Base-by-base conservation (phyloP, 2,113 vertebrate genomes). In the Phodopus roborovskii region DNA sequence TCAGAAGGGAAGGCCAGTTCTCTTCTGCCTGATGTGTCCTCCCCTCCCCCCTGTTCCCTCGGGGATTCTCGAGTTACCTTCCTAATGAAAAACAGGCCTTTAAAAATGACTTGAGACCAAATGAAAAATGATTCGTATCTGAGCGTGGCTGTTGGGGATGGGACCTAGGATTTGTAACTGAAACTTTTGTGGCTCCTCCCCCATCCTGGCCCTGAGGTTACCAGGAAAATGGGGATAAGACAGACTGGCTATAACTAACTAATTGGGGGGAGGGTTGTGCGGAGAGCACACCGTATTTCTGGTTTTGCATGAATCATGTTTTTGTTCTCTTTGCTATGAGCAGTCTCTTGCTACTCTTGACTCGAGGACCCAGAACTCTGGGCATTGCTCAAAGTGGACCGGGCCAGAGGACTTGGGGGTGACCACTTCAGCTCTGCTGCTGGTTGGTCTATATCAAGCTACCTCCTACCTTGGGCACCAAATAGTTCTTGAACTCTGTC, bases 11-110 rank as follows among this genome's bases (percentile, higher is more conserved):
- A 88, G 78, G 79, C 79, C 36, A 73, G 22, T 85, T 75, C 84
- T 26, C 88, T 81, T 60, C 42, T 58, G 94, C 74, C 50, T 83
- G 82, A 33, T 15, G 24, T 1, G 70, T 26, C 66, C 28, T 5
- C 15, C 15, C 36, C 36, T 7, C 36, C 19, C n/a, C n/a, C n/a
- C 22, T 0, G 22, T 7, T 33, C 77, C 77, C 77, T n/a, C 48
- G 30, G 92, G 93, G 88, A 66, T 58, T 84, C 96, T 97, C 91
- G 0, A 19, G 60, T 97, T 98, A 93, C 97, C 39, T 48, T 93
- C 68, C 83, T 96, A 96, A 96, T 95, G 93, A 96, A 73, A 97
- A 96, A 88, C 97, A 97, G 95, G 62, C 93, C 81, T 92, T 94
- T 82, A 56, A 36, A 95, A 96, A 94, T 93, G 95, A 97, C 96